These are phyloP conservation scores for Protosalanx chinensis DNA, from an alignment of 2,797 vertebrate species.

Conservation along the genomic window DNA sequence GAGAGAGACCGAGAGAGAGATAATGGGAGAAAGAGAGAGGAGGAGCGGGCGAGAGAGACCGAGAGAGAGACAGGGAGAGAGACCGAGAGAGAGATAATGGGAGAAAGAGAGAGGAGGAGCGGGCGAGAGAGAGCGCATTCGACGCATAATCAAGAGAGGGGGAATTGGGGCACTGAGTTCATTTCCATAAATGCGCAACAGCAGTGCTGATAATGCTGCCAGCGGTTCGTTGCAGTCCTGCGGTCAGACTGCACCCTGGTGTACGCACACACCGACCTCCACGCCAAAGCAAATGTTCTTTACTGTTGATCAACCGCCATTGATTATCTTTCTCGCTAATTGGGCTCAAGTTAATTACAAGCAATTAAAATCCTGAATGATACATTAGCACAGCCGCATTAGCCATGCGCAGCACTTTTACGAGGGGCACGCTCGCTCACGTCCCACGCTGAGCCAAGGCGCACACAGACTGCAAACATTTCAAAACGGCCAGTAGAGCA, in stretches of 20 bases:
- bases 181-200: background rate
- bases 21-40: too few relatives aligned
- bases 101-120: background rate
- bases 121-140: background rate
- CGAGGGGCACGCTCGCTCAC: background rate
- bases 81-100: constrained; percentile 4
- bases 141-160: background rate
- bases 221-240: background rate
- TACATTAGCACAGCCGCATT: constrained; percentile 59
- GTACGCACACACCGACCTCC: constrained; percentile 28
- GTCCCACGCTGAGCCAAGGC: background rate
- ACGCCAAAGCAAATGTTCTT: constrained; percentile 56
- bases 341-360: constrained; percentile 72
- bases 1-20: too few relatives aligned
- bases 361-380: constrained; percentile 75
- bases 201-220: background rate
- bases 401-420: constrained; percentile 14
- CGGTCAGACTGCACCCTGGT: constrained; percentile 25
- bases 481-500: background rate
- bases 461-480: background rate
- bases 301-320: constrained; percentile 68
- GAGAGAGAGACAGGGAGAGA: background rate
- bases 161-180: background rate
- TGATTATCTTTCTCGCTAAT: constrained; percentile 72
- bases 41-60: too few relatives aligned